These are phyloP conservation scores for Romanogobio albipinnatus DNA, from an alignment of 2,113 vertebrate species.

Conservation along the genomic window DNA sequence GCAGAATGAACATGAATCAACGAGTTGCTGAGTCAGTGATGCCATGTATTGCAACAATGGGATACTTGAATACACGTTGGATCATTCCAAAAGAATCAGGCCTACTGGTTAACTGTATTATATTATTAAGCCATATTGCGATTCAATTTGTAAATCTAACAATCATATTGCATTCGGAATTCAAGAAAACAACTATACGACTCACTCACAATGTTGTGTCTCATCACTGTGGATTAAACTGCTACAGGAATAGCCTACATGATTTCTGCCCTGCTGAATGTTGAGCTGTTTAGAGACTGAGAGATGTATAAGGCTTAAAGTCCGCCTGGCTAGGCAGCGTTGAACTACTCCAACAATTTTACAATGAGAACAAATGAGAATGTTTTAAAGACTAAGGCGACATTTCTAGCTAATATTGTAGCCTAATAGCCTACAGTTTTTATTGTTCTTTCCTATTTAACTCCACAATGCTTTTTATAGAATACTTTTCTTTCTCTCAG, in stretches of 20 bases:
- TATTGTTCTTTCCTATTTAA: not conserved
- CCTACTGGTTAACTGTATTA: not conserved
- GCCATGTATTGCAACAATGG: not conserved
- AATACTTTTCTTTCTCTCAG: too few species aligned
- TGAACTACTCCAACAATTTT: not conserved
- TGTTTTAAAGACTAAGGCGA: too few species aligned
- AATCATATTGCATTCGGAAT: not conserved
- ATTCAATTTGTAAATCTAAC: not conserved
- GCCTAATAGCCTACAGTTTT: too few species aligned
- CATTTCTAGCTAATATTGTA: not conserved
- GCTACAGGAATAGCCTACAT: not conserved
- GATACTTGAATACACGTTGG: not conserved
- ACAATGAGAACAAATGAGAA: not conserved
- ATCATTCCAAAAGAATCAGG: not conserved
- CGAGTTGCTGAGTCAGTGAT: not conserved
- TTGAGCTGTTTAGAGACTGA: not conserved
- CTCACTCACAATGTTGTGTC: not conserved
- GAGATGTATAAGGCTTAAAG: not conserved
- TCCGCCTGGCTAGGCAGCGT: not conserved
- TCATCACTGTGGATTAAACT: conserved; percentile 1
- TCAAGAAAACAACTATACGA: not conserved
- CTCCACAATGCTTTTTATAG: too few species aligned
- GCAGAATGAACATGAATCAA: not conserved
- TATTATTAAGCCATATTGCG: not conserved
- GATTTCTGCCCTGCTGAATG: not conserved